Conservation (phyloP, 2,113 vertebrate genomes). For the Mastomys coucha region DNA sequence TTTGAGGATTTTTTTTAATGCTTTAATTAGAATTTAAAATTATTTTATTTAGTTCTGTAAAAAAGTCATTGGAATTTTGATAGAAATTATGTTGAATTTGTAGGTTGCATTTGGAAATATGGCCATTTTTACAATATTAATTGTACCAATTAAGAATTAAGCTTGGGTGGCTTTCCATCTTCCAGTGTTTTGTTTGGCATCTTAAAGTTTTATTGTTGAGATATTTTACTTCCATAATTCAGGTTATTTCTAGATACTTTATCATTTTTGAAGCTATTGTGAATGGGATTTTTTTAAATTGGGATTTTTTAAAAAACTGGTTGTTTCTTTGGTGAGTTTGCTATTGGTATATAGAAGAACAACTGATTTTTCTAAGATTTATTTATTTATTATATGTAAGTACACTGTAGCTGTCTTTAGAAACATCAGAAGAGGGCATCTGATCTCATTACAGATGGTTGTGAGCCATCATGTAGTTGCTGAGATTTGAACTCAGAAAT, state of each 20-base stretch:
- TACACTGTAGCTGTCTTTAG: too few species aligned
- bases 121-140: background rate
- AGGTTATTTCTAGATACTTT: background rate
- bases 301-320: too few species aligned
- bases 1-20: background rate
- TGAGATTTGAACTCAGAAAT: too few species aligned
- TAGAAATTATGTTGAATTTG: background rate
- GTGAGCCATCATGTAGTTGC: too few species aligned
- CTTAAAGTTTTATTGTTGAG: background rate
- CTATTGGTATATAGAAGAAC: background rate
- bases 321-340: background rate
- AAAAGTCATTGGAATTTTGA: background rate
- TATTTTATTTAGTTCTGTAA: background rate
- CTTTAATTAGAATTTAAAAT: background rate
- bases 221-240: background rate
- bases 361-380: too few species aligned
- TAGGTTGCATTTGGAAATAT: background rate
- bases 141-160: background rate
- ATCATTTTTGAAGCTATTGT: background rate
- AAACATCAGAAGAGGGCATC: too few species aligned
- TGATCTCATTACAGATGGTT: too few species aligned
- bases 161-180: background rate
- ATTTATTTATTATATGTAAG: too few species aligned
- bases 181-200: background rate
- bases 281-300: background rate